Percentiles rank a stretch among this genome's conserved stretches.
These are phyloP conservation scores for Fratercula arctica DNA, from an alignment of 2,797 vertebrate species.

Conservation along the genomic window DNA sequence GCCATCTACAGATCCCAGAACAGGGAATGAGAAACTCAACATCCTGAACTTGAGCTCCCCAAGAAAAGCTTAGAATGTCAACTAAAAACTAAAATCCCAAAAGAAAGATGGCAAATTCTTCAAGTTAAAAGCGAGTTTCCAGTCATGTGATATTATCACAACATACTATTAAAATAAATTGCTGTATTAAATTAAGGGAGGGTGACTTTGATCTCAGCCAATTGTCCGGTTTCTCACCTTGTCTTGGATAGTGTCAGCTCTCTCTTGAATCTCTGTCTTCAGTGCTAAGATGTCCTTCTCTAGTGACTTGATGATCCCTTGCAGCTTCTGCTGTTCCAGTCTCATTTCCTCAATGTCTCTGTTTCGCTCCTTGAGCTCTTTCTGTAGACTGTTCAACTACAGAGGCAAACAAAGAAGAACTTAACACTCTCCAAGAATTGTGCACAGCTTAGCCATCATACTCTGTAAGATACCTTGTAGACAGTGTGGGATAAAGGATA, in stretches of 20 bases:
- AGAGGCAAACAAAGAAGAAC: not conserved
- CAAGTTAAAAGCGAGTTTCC: not conserved
- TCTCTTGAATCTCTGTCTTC: conserved; percentile 86
- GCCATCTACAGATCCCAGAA: not conserved
- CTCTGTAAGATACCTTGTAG: not conserved
- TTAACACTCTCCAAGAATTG: not conserved
- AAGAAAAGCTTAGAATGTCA: not conserved
- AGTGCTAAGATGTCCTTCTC: conserved; percentile 85
- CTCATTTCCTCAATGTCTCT: conserved; percentile 81
- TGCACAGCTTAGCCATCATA: not conserved
- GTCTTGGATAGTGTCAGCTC: conserved; percentile 85
- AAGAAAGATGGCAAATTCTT: not conserved
- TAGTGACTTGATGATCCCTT: conserved; percentile 83
- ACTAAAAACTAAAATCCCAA: not conserved
- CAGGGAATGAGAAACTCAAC: not conserved
- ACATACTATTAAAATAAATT: not conserved
- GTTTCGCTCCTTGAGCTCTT: conserved; percentile 81
- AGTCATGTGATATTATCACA: not conserved
- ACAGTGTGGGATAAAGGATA: not conserved
- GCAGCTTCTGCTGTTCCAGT: conserved; percentile 84
- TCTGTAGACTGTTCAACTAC: conserved; percentile 86
- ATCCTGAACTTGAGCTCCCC: not conserved
- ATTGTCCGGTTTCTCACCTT: conserved; percentile 79
- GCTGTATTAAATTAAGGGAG: not conserved
- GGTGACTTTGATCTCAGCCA: not conserved